Evolutionary conservation across 2,797 vertebrate species (phyloP).

Genomic region (Gallinago stenura): DNA sequence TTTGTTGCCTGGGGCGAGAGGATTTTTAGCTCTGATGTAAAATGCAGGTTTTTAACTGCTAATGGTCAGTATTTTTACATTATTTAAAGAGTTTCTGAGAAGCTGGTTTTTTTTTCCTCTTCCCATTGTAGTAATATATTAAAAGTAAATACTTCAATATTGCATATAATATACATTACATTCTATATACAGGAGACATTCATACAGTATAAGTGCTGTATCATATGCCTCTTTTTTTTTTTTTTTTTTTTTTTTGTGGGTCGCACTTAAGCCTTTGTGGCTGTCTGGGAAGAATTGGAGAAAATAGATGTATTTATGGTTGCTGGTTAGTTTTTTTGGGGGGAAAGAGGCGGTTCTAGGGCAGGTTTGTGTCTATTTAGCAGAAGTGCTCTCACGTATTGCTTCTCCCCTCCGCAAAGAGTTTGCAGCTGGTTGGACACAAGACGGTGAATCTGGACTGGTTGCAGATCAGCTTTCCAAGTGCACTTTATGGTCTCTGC

Average conservation of each 20-base stretch:
- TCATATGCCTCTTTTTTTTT: background rate
- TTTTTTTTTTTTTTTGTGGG: background rate
- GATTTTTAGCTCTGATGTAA: background rate
- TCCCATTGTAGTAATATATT: background rate
- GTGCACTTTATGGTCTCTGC: slow-evolving; percentile 60
- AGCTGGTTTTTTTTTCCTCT: accelerated
- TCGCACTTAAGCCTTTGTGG: background rate
- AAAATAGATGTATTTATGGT: background rate
- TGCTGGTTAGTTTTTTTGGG: background rate
- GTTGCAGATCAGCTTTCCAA: slow-evolving; percentile 51
- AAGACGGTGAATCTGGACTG: slow-evolving; percentile 29
- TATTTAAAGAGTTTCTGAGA: background rate
- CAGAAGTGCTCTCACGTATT: background rate
- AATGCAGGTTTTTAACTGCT: background rate
- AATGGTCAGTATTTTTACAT: background rate
- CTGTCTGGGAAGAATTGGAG: background rate
- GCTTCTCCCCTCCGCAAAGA: background rate
- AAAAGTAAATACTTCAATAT: background rate
- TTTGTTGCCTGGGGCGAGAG: background rate
- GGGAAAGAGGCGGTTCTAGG: background rate
- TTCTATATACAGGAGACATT: background rate
- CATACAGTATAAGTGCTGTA: background rate
- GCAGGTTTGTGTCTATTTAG: slow-evolving; percentile 15
- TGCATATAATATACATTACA: background rate
- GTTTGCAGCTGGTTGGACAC: slow-evolving; percentile 41